phyloP scores from a whole-genome alignment of 2,113 vertebrate genomes.

The western clawed frog (Xenopus tropicalis) region UCB_Xtro_10.0 CM004445.2:80069501-80070000 shows the following conservation, averaged over 20 bases:
- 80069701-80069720: too few species aligned
- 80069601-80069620: too few species aligned
- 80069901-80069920: conserved; percentile 13
- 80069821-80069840: conserved; percentile 2
- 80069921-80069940: background rate
- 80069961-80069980: background rate
- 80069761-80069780: background rate
- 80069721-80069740: background rate
- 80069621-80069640: too few species aligned
- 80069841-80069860: conserved; percentile 20
- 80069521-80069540: too few species aligned
- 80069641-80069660: too few species aligned
- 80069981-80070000: background rate
- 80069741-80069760: background rate
- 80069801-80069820: background rate
- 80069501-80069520: too few species aligned
- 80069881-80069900: conserved; percentile 16
- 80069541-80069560: too few species aligned
- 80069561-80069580: too few species aligned
- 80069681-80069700: too few species aligned
- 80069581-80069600: too few species aligned
- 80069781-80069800: background rate
- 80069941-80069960: conserved; percentile 1
- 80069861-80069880: conserved; percentile 25
- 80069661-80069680: too few species aligned